A percentile compares a stretch with the other conserved stretches of the same genome.
Evolutionary conservation across 2,797 vertebrate genomes (phyloP).

Genomic region (Diplodus puntazzo): DNA sequence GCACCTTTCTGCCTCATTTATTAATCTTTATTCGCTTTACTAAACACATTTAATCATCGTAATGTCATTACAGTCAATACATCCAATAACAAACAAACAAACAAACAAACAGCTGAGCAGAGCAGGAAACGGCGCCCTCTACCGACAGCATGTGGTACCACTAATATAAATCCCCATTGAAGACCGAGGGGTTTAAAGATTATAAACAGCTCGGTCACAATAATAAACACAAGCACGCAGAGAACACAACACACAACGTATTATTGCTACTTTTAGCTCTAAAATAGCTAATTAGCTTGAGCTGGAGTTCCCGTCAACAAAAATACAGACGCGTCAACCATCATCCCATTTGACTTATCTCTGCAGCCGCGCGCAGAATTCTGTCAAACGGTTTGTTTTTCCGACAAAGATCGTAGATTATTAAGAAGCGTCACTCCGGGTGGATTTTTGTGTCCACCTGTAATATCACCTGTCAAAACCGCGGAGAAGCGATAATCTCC

Average conservation of each 20-base stretch:
- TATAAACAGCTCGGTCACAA: slow-evolving; percentile 18
- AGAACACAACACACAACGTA: too few species aligned
- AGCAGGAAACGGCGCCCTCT: slow-evolving; percentile 70
- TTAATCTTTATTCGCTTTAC: background rate
- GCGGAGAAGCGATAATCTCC: background rate
- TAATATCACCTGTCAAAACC: slow-evolving; percentile 29
- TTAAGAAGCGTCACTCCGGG: background rate
- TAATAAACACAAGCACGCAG: background rate
- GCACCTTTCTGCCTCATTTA: background rate
- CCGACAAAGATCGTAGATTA: slow-evolving; percentile 2
- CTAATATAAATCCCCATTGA: slow-evolving; percentile 54
- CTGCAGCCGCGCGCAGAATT: accelerated
- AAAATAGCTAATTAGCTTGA: background rate
- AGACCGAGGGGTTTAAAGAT: slow-evolving; percentile 43
- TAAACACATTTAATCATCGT: too few species aligned
- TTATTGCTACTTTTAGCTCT: background rate
- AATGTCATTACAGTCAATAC: background rate
- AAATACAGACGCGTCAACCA: background rate
- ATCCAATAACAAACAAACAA: slow-evolving; percentile 2
- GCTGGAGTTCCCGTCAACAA: slow-evolving; percentile 10
- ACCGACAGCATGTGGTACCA: slow-evolving; percentile 7
- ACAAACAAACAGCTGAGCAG: background rate
- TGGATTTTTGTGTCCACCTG: background rate
- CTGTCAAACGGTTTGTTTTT: background rate
- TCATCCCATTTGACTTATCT: background rate